Evolutionary conservation across 2,888 invertebrate species (phyloP).

Genomic region (Desoria tigrina): DNA sequence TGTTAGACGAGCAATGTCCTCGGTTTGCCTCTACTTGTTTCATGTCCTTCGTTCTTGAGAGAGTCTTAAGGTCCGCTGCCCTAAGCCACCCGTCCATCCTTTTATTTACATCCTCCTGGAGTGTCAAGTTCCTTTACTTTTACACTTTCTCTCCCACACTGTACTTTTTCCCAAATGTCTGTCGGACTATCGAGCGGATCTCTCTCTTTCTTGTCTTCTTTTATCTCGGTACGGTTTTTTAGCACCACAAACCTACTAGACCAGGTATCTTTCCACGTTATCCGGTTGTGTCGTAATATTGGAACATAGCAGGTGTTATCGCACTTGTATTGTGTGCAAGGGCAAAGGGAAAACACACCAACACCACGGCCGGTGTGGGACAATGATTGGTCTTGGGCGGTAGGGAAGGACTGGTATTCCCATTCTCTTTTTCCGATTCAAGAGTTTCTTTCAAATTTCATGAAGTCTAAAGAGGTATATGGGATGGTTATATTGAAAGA

Average conservation of each 20-base stretch:
- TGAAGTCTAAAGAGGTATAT: background rate
- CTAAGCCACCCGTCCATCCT: constrained; percentile 19
- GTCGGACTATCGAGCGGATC: constrained; percentile 1
- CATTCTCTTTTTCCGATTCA: constrained; percentile 2
- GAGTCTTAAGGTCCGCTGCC: constrained; percentile 2
- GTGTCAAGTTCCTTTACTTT: constrained; percentile 19
- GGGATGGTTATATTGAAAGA: too few relatives aligned
- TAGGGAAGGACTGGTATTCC: too few relatives aligned
- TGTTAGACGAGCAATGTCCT: constrained; percentile 13
- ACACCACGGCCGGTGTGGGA: too few relatives aligned
- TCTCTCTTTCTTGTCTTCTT: background rate
- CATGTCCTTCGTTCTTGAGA: too few relatives aligned
- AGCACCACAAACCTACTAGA: background rate
- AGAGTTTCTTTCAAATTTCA: background rate
- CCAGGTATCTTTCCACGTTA: background rate
- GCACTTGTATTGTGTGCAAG: too few relatives aligned
- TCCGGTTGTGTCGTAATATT: too few relatives aligned
- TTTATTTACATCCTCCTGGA: constrained; percentile 20
- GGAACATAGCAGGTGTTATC: too few relatives aligned
- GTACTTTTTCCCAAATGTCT: constrained; percentile 6
- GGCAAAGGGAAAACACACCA: too few relatives aligned
- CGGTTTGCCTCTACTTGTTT: background rate
- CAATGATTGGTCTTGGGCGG: too few relatives aligned
- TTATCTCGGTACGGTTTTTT: background rate
- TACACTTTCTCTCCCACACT: constrained; percentile 12